Percentiles rank a stretch among this genome's conserved stretches.
Conservation (phyloP, 2,888 invertebrate species). For the Epinotia bilunana region DNA sequence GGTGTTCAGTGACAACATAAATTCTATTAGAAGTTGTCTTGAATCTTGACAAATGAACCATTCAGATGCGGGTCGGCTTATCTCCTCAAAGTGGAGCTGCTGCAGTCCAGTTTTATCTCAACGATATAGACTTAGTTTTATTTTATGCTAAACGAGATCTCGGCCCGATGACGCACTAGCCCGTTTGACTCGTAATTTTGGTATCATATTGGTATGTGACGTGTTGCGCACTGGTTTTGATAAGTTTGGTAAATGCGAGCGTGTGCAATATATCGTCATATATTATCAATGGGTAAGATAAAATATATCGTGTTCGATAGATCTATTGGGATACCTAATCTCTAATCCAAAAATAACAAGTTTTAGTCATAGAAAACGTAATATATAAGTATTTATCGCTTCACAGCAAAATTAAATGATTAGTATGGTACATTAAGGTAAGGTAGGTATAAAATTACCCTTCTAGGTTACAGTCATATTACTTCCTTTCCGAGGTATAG, state of each 20-base stretch:
- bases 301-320: no score
- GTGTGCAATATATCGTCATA: no score
- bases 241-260: background rate
- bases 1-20: slow-evolving; percentile 17
- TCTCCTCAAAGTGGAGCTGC: slow-evolving; percentile 31
- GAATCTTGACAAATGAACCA: slow-evolving; percentile 39
- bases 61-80: slow-evolving; percentile 39
- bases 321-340: no score
- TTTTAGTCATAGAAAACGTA: no score
- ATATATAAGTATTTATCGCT: no score
- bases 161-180: background rate
- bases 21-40: slow-evolving; percentile 15
- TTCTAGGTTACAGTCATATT: no score
- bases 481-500: no score
- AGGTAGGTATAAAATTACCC: no score
- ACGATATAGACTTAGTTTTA: slow-evolving; percentile 20
- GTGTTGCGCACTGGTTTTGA: background rate
- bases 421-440: no score
- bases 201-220: background rate
- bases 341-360: no score
- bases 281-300: no score
- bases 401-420: no score
- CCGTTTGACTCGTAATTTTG: background rate
- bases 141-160: background rate
- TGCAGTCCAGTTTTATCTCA: slow-evolving; percentile 32